Base-by-base conservation (phyloP, 2,113 vertebrate genomes). In the Strix uralensis region DNA sequence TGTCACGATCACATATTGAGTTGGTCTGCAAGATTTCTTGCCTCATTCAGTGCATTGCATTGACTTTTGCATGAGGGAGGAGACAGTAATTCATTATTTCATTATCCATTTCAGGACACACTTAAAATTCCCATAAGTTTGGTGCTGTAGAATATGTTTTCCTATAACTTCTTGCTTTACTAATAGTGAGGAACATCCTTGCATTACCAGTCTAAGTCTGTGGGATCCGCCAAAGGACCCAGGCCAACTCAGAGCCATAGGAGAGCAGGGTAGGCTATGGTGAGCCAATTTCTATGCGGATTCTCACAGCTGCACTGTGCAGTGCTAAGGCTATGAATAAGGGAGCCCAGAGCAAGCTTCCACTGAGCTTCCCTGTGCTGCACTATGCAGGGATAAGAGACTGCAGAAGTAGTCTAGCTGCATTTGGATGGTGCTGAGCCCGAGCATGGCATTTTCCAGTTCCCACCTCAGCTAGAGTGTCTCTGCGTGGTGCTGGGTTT, bases 1-100 rank as follows among this genome's bases (percentile, higher is more conserved):
- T 38, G 32, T 71, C 82, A 42, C 3, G 7, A 38, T 54, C 0
- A 0, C 8, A 3, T 44, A 18, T 2, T 27, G 46, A 78, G 47
- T 8, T 62, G 46, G 13, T 70, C 27, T 81, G 51, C 38, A 58
- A n/a, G 69, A 74, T 25, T 70, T 83, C 51, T 36, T 86, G 46
- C 30, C 46, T 78, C 27, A 15, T 47, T 77, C 54, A 34, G 36
- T 70, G 54, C 55, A 29, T 54, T 49, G 17, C 2, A 3, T 7
- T 81, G 29, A 58, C 22, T 57, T 36, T 65, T 75, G 30, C 47
- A 36, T 23, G 23, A 42, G 11, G 34, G 66, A 70, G 46, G 34
- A 84, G 65, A 29, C 13, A 63, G 12, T 57, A 83, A 79, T 54
- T 63, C 29, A n/a, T 32, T 52, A 59, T 70, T 61, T 69, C 44